phyloP scores from a whole-genome alignment of 2,888 invertebrate genomes.

The Metacarcinus magister region DNA sequence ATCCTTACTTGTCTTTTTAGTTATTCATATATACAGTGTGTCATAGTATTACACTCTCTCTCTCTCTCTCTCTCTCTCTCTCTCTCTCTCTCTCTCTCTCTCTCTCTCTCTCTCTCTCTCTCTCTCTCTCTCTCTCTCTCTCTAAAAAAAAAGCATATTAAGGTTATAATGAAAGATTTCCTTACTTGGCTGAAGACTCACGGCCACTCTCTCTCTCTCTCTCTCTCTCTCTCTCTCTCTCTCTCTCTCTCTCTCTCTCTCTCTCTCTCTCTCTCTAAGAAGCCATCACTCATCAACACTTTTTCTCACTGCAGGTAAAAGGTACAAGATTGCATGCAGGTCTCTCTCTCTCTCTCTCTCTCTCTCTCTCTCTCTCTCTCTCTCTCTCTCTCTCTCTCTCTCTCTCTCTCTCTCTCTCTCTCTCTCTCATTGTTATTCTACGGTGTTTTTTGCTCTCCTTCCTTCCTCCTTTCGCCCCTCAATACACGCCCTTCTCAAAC shows the following conservation, averaged over 20 bases:
- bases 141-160: neutral
- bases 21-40: too few species aligned
- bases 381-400: neutral
- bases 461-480: neutral
- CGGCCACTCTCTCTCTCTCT: neutral
- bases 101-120: too few species aligned
- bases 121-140: too few species aligned
- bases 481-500: neutral
- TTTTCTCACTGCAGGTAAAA: neutral
- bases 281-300: neutral
- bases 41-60: too few species aligned
- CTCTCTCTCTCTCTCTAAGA: conserved; percentile 13
- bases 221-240: conserved; percentile 49
- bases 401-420: neutral
- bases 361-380: neutral
- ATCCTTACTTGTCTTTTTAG: too few species aligned
- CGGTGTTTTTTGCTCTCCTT: too few species aligned
- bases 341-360: neutral
- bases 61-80: too few species aligned
- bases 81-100: too few species aligned
- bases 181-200: neutral
- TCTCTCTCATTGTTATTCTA: too few species aligned
- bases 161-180: neutral
- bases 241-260: conserved; percentile 51
- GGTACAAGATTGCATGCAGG: neutral